A percentile compares a stretch with the other conserved stretches of the same genome.
These are phyloP conservation scores for Rhinolophus sinicus DNA, from an alignment of 2,113 vertebrate species.

Conservation along the genomic window DNA sequence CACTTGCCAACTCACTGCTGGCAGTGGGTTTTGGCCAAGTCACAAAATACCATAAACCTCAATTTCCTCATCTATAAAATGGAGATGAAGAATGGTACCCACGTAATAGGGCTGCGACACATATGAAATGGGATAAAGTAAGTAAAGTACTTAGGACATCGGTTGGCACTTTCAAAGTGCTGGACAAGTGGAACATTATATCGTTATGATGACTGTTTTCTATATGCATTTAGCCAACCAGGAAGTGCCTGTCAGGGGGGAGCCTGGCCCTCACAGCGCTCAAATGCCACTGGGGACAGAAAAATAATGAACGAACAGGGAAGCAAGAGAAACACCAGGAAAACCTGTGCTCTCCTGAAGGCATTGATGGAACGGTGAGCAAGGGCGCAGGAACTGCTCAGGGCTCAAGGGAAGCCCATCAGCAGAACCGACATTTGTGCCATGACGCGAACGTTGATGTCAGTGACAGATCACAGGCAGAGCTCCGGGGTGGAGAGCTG, in stretches of 20 bases:
- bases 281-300: neutral
- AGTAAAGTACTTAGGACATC: neutral
- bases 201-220: neutral
- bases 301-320: neutral
- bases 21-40: neutral
- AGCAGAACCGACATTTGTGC: neutral
- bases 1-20: neutral
- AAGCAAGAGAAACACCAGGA: neutral
- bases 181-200: neutral
- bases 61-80: neutral
- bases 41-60: neutral
- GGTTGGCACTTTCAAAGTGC: neutral
- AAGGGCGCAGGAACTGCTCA: neutral
- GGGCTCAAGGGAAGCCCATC: too few relatives aligned
- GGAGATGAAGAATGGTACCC: neutral
- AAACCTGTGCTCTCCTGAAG: neutral
- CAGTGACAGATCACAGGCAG: too few relatives aligned
- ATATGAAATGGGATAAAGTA: neutral
- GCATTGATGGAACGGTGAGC: accelerated
- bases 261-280: neutral
- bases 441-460: accelerated
- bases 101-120: neutral
- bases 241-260: neutral
- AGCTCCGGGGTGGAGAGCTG: accelerated
- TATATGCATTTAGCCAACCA: neutral